phyloP scores from a whole-genome alignment of 1,140 invertebrate genomes.

The Panulirus ornatus region DNA sequence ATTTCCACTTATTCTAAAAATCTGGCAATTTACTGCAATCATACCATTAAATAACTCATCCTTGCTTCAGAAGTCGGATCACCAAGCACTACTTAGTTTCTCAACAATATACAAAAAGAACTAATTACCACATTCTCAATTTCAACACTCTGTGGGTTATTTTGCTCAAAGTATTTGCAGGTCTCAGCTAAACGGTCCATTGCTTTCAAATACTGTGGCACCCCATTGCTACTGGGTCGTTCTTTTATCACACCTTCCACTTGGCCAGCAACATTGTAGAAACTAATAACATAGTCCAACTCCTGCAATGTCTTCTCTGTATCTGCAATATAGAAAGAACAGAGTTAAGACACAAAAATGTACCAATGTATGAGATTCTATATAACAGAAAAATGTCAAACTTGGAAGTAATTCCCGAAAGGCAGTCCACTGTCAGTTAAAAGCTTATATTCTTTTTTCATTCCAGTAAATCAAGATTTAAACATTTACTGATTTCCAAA shows the following conservation, averaged over 20 bases:
- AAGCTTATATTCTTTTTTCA: too few relatives aligned
- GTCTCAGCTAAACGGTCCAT: constrained; percentile 92
- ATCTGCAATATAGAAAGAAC: constrained; percentile 60
- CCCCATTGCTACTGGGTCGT: constrained; percentile 60
- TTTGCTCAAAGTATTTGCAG: constrained; percentile 93
- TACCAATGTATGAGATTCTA: background rate
- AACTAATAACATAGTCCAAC: constrained; percentile 73
- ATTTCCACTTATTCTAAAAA: too few relatives aligned
- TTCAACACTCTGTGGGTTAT: constrained; percentile 95
- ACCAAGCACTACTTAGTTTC: too few relatives aligned
- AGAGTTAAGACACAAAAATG: background rate
- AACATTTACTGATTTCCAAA: too few relatives aligned
- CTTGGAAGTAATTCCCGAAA: too few relatives aligned
- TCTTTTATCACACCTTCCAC: constrained; percentile 64
- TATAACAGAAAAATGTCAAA: too few relatives aligned
- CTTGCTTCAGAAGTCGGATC: too few relatives aligned
- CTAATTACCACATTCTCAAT: constrained; percentile 90
- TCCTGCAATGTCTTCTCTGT: constrained; percentile 73
- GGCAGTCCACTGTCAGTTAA: too few relatives aligned
- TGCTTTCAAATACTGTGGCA: constrained; percentile 84
- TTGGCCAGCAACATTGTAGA: constrained; percentile 74
- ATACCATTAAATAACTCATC: too few relatives aligned
- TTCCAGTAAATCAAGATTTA: too few relatives aligned
- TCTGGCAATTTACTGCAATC: too few relatives aligned
- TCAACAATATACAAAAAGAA: constrained; percentile 76